A percentile compares a stretch with the other conserved stretches of the same genome.
These are phyloP conservation scores for Drosophila imparisetae DNA, from an alignment of 2,888 invertebrate genomes.

Conservation along the genomic window DNA sequence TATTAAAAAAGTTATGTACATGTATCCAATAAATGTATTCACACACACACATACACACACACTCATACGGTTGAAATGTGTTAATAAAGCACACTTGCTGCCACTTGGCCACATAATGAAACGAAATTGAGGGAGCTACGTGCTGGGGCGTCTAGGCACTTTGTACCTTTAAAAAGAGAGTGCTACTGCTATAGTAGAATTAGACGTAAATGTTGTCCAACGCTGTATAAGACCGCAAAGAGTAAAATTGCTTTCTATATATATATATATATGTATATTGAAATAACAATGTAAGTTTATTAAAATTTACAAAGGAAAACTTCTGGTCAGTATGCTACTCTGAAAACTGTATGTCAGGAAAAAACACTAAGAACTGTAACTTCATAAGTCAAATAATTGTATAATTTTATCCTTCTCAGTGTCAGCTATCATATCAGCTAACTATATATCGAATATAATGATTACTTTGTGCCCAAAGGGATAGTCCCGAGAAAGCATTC, in stretches of 20 bases:
- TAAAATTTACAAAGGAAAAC: neutral
- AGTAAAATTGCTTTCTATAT: neutral
- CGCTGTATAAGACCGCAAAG: neutral
- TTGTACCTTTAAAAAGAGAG: conserved; percentile 30
- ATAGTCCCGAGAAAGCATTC: conserved; percentile 7
- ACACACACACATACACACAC: conserved; percentile 14
- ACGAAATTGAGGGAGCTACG: conserved; percentile 72
- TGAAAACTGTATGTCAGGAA: neutral
- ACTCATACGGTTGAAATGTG: conserved; percentile 60
- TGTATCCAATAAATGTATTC: conserved; percentile 41
- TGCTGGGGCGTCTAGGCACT: conserved; percentile 43
- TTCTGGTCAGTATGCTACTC: neutral
- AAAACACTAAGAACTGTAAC: neutral
- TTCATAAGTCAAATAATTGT: neutral
- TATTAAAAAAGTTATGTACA: conserved; percentile 77
- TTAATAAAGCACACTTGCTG: conserved; percentile 81
- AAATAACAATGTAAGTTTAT: neutral
- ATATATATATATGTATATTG: neutral
- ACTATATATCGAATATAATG: neutral
- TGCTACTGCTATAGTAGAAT: conserved; percentile 25
- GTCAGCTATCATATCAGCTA: neutral
- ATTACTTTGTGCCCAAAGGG: neutral
- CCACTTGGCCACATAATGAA: conserved; percentile 79
- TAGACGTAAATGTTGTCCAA: conserved; percentile 5
- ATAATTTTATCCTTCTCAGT: neutral